Evolutionary conservation across 2,888 invertebrate genomes (phyloP), one percentile per base, ranked within the genome.

Genomic region (Drosophila rellima): DNA sequence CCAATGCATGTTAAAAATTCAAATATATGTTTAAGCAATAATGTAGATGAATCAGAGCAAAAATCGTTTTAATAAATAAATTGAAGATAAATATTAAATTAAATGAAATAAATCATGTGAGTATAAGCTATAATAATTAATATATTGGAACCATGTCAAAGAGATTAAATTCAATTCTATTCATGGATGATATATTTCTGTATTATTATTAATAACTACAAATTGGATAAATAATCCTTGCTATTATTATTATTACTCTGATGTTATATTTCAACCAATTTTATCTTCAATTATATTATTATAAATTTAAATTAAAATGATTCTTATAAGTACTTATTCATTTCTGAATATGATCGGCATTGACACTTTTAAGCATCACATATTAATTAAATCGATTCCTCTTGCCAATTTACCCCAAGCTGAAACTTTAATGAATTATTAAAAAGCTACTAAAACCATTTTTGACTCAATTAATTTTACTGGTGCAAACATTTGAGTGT

Each of bases 391-490:
- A 62, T 23, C 50, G 33, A 26, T 52, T 39, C 18, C 47, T 31
- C 35, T 29, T 31, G 45, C 44, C 42, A 65, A 51, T 56, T 59
- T 29, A 33, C 33, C 51, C 18, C 33, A 47, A 60, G 47, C 61
- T 52, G 52, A 45, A 52, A 35, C 29, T 23, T 33, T 54, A 44
- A 70, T 70, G 48, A 66, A 56, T 65, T 48, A 73, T 69, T 73
- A 55, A 73, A 62, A 11, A 18, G 39, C 40, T 31, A 56, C 54
- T 76, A 61, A 72, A 55, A 72, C 59, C 47, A 56, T 39, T 56
- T 70, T 66, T 39, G 51, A 65, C 50, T 67, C 78, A 71, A 74
- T 78, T 59, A 64, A 60, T 82, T 65, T 59, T 20, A 66, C 66
- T 59, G 57, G 40, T 50, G 48, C 71, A 71, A 55, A 56, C 72